phyloP scores from a whole-genome alignment of 1,140 invertebrate species.

The Halesus radiatus region DNA sequence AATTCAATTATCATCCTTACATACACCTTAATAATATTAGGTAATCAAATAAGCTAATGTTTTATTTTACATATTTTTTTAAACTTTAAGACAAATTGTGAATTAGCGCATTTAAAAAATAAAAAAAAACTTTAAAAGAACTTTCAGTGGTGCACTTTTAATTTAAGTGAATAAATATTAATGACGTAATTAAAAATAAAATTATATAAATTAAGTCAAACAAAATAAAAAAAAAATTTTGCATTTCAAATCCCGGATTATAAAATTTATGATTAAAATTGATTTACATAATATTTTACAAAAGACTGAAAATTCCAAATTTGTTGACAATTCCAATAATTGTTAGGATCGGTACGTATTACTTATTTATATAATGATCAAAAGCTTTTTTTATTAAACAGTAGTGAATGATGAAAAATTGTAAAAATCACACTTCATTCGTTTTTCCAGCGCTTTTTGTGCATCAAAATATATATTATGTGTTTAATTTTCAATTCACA shows the following conservation, averaged over 20 bases:
- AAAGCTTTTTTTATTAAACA: neutral
- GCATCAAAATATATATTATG: neutral
- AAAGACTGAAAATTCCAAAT: neutral
- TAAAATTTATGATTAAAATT: too few species aligned
- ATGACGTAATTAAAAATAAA: too few species aligned
- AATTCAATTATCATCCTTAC: slow-evolving; percentile 9
- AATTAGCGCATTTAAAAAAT: slow-evolving; percentile 13
- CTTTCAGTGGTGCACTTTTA: too few species aligned
- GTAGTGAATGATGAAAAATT: neutral
- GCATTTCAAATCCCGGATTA: too few species aligned
- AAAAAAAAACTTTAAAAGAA: too few species aligned
- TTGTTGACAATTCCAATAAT: neutral
- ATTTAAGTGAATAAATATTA: too few species aligned
- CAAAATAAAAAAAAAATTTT: too few species aligned
- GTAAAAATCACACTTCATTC: neutral
- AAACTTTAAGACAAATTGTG: slow-evolving; percentile 8
- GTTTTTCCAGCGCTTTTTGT: neutral
- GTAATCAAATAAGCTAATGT: slow-evolving; percentile 18
- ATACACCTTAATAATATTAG: slow-evolving; percentile 18
- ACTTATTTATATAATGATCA: neutral
- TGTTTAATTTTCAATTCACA: neutral
- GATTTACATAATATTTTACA: too few species aligned
- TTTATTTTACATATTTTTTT: slow-evolving; percentile 12
- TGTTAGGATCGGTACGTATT: neutral
- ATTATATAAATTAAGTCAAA: too few species aligned